A percentile compares a stretch with the other conserved stretches of the same genome.
Evolutionary conservation across 1,140 invertebrate species (phyloP).

Genomic region (Parapsyche elsis): DNA sequence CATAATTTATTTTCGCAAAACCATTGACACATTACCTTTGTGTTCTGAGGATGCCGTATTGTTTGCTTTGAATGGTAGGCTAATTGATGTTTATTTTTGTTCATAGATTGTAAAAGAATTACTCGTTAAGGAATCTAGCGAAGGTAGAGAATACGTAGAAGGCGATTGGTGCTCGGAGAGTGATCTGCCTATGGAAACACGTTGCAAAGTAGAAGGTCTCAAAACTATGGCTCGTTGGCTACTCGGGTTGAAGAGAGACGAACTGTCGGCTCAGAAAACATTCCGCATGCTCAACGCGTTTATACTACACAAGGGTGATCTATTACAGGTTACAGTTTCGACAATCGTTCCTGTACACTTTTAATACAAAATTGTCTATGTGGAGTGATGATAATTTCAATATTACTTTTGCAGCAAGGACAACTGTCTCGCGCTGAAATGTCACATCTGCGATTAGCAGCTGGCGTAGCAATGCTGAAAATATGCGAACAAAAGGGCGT

Average conservation of each 20-base stretch:
- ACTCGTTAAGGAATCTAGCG: conserved; percentile 83
- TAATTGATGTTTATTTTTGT: conserved; percentile 7
- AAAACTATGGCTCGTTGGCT: conserved; percentile 98
- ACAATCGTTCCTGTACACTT: conserved; percentile 3
- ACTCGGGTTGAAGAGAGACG: conserved; percentile 88
- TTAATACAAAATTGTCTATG: no score
- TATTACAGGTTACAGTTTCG: conserved; percentile 64
- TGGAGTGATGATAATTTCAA: no score
- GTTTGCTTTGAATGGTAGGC: conserved; percentile 7
- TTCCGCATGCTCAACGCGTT: conserved; percentile 92
- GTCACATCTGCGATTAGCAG: conserved; percentile 89
- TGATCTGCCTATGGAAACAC: conserved; percentile 88
- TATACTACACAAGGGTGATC: conserved; percentile 88
- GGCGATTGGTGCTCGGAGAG: conserved; percentile 90
- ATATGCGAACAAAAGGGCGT: conserved; percentile 96
- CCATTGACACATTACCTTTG: no score
- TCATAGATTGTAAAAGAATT: conserved; percentile 91
- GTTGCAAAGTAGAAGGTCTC: conserved; percentile 93
- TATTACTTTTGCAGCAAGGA: conserved; percentile 73
- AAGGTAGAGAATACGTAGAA: conserved; percentile 66
- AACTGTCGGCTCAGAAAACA: conserved; percentile 91
- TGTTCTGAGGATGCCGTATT: not conserved
- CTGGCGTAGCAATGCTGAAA: conserved; percentile 95
- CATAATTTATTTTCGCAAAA: no score
- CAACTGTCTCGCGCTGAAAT: conserved; percentile 85